phyloP scores from a whole-genome alignment of 2,888 invertebrate species.

The Napeogenes sylphis region DNA sequence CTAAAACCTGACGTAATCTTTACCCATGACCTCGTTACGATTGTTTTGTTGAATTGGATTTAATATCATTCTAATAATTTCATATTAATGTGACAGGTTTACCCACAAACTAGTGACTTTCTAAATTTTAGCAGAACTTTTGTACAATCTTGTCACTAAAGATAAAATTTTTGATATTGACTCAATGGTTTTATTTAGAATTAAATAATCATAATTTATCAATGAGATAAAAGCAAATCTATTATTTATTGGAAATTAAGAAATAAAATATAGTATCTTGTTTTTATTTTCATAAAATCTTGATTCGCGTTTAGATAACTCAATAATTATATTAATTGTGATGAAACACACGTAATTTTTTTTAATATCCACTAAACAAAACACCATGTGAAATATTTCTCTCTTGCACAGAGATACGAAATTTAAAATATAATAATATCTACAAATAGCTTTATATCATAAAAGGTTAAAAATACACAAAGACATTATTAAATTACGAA shows the following conservation, averaged over 20 bases:
- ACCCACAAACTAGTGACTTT: slow-evolving; percentile 7
- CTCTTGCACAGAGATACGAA: too few relatives aligned
- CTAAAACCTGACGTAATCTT: not conserved
- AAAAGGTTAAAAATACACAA: too few relatives aligned
- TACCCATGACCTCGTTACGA: slow-evolving; percentile 1
- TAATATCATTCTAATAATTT: not conserved
- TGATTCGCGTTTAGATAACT: too few relatives aligned
- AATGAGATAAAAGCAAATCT: too few relatives aligned
- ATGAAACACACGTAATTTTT: too few relatives aligned
- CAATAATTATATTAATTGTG: too few relatives aligned
- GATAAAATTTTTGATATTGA: slow-evolving; percentile 9
- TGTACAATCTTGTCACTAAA: slow-evolving; percentile 17
- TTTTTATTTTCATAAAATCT: not conserved
- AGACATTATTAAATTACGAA: too few relatives aligned
- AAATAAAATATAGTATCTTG: not conserved
- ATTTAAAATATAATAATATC: too few relatives aligned
- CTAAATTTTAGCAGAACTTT: slow-evolving; percentile 16
- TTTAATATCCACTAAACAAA: too few relatives aligned
- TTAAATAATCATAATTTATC: not conserved
- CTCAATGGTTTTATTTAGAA: not conserved
- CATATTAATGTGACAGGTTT: not conserved
- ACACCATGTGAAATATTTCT: too few relatives aligned
- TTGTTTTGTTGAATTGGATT: slow-evolving; percentile 1
- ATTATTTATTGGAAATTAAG: too few relatives aligned
- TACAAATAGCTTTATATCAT: too few relatives aligned